A percentile compares a stretch with the other conserved stretches of the same genome.
These are phyloP conservation scores for Neocrepidodera transversa DNA, from an alignment of 2,888 invertebrate genomes.

Conservation along the genomic window DNA sequence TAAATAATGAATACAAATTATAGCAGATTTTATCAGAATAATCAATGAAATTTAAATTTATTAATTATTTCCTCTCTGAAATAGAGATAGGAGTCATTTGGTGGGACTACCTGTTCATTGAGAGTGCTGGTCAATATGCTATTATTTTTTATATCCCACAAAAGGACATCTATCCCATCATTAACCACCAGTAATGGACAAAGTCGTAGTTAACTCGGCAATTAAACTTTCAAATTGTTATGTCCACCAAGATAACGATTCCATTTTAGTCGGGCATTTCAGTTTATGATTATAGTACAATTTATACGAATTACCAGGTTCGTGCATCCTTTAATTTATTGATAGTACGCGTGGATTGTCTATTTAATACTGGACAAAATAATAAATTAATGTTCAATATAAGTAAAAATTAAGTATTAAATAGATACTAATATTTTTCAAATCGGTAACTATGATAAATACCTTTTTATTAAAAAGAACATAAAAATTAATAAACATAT, in stretches of 20 bases:
- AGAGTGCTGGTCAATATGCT: constrained; percentile 19
- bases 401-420: too few species aligned
- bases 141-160: constrained; percentile 34
- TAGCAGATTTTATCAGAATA: background rate
- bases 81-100: constrained; percentile 17
- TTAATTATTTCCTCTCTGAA: background rate
- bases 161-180: constrained; percentile 44
- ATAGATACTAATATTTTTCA: too few species aligned
- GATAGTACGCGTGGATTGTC: constrained; percentile 35
- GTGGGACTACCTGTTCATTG: constrained; percentile 21
- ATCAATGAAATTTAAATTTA: constrained; percentile 4
- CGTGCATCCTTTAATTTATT: constrained; percentile 41
- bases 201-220: constrained; percentile 56
- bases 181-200: constrained; percentile 56
- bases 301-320: constrained; percentile 52
- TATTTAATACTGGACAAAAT: too few species aligned
- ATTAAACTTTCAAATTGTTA: constrained; percentile 58
- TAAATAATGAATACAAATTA: too few species aligned
- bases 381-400: too few species aligned
- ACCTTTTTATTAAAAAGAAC: too few species aligned
- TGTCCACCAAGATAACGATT: constrained; percentile 54
- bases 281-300: constrained; percentile 57
- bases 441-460: too few species aligned
- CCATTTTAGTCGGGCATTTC: constrained; percentile 54
- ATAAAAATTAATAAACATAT: too few species aligned